These are phyloP conservation scores for Metridium senile DNA, from an alignment of 92 coral and sea anemone species.

Conservation along the genomic window DNA sequence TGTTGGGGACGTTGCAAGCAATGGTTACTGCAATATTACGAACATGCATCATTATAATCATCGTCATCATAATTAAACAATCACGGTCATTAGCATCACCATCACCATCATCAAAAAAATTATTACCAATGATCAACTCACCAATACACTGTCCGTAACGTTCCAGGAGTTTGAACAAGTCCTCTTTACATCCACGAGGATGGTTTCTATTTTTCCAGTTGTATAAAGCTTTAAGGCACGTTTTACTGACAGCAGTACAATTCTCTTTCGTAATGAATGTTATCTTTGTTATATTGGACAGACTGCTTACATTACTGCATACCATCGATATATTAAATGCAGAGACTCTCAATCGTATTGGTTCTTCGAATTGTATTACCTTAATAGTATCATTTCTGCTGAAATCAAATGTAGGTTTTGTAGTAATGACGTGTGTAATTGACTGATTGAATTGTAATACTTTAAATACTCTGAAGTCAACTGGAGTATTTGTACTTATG, in stretches of 20 bases:
- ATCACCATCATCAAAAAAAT: no score
- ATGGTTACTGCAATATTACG: no score
- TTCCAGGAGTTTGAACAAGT: neutral
- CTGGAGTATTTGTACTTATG: no score
- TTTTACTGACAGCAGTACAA: neutral
- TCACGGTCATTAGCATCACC: no score
- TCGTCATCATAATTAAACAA: no score
- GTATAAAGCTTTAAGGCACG: constrained; percentile 6
- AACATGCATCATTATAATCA: no score
- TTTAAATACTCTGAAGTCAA: no score
- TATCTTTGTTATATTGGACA: neutral
- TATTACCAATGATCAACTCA: no score
- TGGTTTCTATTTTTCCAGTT: neutral
- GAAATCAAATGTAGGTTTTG: neutral
- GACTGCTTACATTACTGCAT: neutral
- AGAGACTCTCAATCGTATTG: neutral
- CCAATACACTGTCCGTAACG: constrained; percentile 26
- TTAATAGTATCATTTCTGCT: neutral
- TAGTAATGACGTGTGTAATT: no score
- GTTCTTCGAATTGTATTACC: neutral
- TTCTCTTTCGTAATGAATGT: neutral
- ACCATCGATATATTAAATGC: neutral
- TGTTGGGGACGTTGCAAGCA: no score
- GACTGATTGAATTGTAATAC: no score
- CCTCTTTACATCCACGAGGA: neutral